A percentile compares a stretch with the other conserved stretches of the same genome.
These are phyloP conservation scores for Nycteola revayana DNA, from an alignment of 2,888 invertebrate genomes.

Conservation along the genomic window DNA sequence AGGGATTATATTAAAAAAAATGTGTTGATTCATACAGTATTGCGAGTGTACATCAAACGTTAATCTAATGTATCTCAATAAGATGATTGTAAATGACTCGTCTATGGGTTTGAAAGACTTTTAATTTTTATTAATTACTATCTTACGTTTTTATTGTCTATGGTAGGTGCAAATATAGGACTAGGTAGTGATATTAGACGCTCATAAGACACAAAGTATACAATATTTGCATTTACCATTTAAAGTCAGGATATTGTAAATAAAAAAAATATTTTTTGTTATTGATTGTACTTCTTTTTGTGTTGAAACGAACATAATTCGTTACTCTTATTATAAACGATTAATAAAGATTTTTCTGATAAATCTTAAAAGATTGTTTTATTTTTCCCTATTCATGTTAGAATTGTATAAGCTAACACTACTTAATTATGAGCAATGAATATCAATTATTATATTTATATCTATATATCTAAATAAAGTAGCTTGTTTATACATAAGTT, in stretches of 20 bases:
- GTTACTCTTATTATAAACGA: conserved; percentile 65
- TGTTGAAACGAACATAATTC: conserved; percentile 64
- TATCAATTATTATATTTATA: too few relatives aligned
- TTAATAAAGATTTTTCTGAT: conserved; percentile 73
- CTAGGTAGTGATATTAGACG: conserved; percentile 35
- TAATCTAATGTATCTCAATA: conserved; percentile 41
- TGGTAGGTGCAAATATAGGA: conserved; percentile 36
- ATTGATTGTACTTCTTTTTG: conserved; percentile 64
- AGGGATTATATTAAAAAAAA: too few relatives aligned
- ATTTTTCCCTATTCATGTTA: too few relatives aligned
- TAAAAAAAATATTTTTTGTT: conserved; percentile 70
- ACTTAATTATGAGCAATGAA: too few relatives aligned
- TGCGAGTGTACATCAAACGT: conserved; percentile 24
- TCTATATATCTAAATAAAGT: too few relatives aligned
- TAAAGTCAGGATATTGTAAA: conserved; percentile 55
- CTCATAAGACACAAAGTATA: conserved; percentile 31
- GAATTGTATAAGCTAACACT: too few relatives aligned
- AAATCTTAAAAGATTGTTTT: conserved; percentile 42
- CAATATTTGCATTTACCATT: conserved; percentile 42
- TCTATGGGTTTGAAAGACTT: conserved; percentile 45
- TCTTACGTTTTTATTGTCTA: conserved; percentile 27
- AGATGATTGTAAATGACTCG: conserved; percentile 52
- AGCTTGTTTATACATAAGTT: too few relatives aligned
- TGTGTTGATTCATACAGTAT: too few relatives aligned
- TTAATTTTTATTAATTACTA: conserved; percentile 31